phyloP scores from a whole-genome alignment of 2,888 invertebrate species.

The Plagiodera versicolora region DNA sequence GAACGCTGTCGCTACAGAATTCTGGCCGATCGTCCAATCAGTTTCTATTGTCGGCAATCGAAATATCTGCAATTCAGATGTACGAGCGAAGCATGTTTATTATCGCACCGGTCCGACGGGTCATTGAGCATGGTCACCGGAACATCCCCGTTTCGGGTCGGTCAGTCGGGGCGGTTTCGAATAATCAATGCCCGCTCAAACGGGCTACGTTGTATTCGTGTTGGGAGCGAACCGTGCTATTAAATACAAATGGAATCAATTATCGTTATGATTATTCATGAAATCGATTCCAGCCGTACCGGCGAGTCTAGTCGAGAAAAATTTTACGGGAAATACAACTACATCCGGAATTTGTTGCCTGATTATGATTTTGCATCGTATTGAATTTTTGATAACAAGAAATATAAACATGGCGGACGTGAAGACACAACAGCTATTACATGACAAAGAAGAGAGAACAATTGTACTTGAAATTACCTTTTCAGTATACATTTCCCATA shows the following conservation, averaged over 20 bases:
- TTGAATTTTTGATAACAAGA: too few relatives aligned
- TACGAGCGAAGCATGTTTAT: constrained; percentile 31
- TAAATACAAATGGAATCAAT: constrained; percentile 38
- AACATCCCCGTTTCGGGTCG: constrained; percentile 40
- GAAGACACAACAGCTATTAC: too few relatives aligned
- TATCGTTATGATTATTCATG: constrained; percentile 21
- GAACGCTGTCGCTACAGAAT: not conserved
- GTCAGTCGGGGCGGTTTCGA: constrained; percentile 35
- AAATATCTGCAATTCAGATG: constrained; percentile 31
- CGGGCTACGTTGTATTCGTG: constrained; percentile 38
- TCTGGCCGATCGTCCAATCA: not conserved
- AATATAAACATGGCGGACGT: too few relatives aligned
- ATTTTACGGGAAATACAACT: too few relatives aligned
- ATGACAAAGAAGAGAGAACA: too few relatives aligned
- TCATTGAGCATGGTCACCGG: constrained; percentile 37
- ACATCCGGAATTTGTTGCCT: too few relatives aligned
- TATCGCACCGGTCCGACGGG: constrained; percentile 36
- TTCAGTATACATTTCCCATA: too few relatives aligned
- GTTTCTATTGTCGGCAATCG: constrained; percentile 4
- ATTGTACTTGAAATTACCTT: too few relatives aligned
- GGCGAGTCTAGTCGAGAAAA: not conserved
- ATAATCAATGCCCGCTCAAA: constrained; percentile 45
- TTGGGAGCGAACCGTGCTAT: constrained; percentile 44
- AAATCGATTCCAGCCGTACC: not conserved
- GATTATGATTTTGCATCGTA: too few relatives aligned